Evolutionary conservation across 2,113 vertebrate species (phyloP), one percentile per base, ranked within the genome.

Genomic region (Campylomormyrus numenius): DNA sequence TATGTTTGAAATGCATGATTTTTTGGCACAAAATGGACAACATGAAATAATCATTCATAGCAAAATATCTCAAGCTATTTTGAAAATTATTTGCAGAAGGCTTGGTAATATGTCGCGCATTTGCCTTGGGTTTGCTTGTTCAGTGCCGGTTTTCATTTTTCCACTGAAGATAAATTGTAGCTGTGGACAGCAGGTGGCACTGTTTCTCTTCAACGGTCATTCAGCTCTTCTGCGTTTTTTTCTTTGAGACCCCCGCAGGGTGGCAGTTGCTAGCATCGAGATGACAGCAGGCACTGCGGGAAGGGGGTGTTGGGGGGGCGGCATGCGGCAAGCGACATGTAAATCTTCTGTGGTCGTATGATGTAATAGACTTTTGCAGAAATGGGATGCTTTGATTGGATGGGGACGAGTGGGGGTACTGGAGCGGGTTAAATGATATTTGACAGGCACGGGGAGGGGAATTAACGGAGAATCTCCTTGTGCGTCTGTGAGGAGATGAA

Each of bases 181-280:
- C 42, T 66, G 7, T 85, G 3, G 52, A 19, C 89, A 89, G 89
- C 77, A 89, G 89, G 77, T 84, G 89, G 89, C 89, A 89, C 80
- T 58, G 53, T 89, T 62, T 50, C 35, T 85, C 48, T 89, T 89
- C 50, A 27, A 3, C 42, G 53, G 15, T 48, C 24, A 21, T 24
- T 19, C 46, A 50, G 86, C 49, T 49, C 46, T 87, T 87, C 45
- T 15, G 42, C 10, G 58, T 66, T 56, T 39, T 80, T 80, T 39
- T 80, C 15, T 17, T 8, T 5, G 15, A 50, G 85, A 87, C 50
- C 49, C 83, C 85, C 85, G 48, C 85, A 35, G 85, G 85, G 50
- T 31, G 17, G 85, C 49, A 53, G 49, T 53, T 87, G 49, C 27
- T 85, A 39, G 85, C 27, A 87, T 53, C 31, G 35, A 58, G 58